phyloP scores from a whole-genome alignment of 1,140 invertebrate genomes.

The Leptinotarsa defecta region DNA sequence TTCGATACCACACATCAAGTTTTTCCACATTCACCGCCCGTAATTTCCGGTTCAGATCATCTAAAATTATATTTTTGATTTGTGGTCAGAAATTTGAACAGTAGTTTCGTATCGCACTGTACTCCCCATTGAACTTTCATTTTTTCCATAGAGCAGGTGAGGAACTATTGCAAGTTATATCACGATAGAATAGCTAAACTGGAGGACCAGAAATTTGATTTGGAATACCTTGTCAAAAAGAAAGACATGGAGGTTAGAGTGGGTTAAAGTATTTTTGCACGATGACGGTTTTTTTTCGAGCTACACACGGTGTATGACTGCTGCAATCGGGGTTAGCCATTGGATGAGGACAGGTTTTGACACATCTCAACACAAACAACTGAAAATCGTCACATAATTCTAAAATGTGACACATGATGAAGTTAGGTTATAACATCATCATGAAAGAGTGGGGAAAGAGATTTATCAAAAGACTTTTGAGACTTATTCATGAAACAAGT shows the following conservation, averaged over 20 bases:
- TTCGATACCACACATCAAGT: not conserved
- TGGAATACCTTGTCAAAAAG: constrained; percentile 95
- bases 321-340: not conserved
- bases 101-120: not conserved
- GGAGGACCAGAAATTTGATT: constrained; percentile 96
- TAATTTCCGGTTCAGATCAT: no score
- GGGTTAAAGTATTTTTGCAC: constrained; percentile 32
- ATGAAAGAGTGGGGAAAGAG: no score
- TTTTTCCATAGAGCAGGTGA: constrained; percentile 66
- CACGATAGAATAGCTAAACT: constrained; percentile 84
- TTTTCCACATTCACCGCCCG: no score
- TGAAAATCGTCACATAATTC: no score
- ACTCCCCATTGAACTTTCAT: constrained; percentile 11
- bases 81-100: not conserved
- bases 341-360: not conserved
- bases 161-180: constrained; percentile 83
- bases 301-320: not conserved
- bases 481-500: no score
- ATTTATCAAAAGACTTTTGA: no score
- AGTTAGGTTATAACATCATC: no score
- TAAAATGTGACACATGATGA: no score
- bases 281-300: constrained; percentile 23
- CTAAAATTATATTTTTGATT: no score
- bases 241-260: constrained; percentile 93
- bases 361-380: no score